Percentiles rank a stretch among this genome's conserved stretches.
These are phyloP conservation scores for Eristalis tenax DNA, from an alignment of 2,888 invertebrate genomes.

Conservation along the genomic window DNA sequence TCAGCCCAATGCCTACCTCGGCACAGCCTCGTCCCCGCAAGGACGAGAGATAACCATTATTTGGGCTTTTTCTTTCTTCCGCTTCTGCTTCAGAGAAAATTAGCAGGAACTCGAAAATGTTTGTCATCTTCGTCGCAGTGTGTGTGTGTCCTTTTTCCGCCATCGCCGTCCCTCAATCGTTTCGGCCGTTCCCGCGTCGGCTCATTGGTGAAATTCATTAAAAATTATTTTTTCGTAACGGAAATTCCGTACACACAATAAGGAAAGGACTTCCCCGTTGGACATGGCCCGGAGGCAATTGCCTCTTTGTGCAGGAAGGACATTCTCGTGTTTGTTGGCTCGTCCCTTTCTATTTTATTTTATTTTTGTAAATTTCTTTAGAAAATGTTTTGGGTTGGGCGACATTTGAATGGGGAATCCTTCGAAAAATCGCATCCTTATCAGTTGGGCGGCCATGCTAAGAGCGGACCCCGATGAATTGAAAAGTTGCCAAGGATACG, in stretches of 20 bases:
- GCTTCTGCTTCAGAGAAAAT: constrained; percentile 10
- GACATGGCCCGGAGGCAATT: constrained; percentile 52
- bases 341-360: constrained; percentile 6
- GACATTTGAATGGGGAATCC: constrained; percentile 41
- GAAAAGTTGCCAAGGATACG: constrained; percentile 35
- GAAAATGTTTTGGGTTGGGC: constrained; percentile 35
- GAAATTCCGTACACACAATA: constrained; percentile 43
- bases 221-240: constrained; percentile 40
- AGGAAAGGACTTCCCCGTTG: constrained; percentile 53
- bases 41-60: constrained; percentile 24
- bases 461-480: constrained; percentile 55
- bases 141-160: constrained; percentile 12
- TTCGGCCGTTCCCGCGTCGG: neutral
- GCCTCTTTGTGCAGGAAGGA: constrained; percentile 46
- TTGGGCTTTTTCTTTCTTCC: neutral
- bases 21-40: neutral
- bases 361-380: constrained; percentile 31
- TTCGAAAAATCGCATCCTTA: constrained; percentile 35
- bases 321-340: constrained; percentile 33
- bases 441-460: constrained; percentile 26
- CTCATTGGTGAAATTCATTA: constrained; percentile 34
- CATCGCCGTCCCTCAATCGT: neutral
- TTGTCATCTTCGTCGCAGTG: constrained; percentile 29
- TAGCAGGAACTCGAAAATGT: constrained; percentile 46
- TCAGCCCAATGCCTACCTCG: constrained; percentile 26